Conservation (phyloP, 2,797 vertebrate genomes). For the Galago senegalensis region DNA sequence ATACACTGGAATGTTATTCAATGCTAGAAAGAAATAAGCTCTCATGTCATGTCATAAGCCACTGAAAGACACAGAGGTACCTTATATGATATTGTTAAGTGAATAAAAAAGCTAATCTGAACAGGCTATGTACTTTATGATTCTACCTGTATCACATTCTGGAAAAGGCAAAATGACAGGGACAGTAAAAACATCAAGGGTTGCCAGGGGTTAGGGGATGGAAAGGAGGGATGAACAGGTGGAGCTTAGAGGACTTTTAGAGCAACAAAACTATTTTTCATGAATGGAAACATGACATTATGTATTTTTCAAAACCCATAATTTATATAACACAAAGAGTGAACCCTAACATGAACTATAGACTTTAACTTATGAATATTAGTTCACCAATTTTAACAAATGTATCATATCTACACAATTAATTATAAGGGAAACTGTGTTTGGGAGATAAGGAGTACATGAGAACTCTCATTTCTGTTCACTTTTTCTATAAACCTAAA, state of each 20-base stretch:
- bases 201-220: neutral
- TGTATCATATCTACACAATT: neutral
- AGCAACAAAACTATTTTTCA: neutral
- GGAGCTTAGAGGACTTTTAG: neutral
- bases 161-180: neutral
- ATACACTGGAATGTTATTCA: neutral
- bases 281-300: neutral
- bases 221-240: neutral
- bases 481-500: constrained; percentile 55
- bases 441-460: constrained; percentile 3
- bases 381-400: neutral
- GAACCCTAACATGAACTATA: neutral
- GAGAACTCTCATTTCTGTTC: neutral
- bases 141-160: neutral
- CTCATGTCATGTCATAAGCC: neutral
- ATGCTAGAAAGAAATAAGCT: constrained; percentile 1
- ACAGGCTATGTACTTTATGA: neutral
- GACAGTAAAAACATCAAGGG: neutral
- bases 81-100: neutral
- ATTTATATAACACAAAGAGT: neutral
- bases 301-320: neutral
- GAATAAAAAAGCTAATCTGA: neutral
- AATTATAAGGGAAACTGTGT: neutral
- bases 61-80: neutral
- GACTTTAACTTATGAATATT: neutral